These are phyloP conservation scores for Zaprionus taronus DNA, from an alignment of 1,140 invertebrate species.

Conservation along the genomic window DNA sequence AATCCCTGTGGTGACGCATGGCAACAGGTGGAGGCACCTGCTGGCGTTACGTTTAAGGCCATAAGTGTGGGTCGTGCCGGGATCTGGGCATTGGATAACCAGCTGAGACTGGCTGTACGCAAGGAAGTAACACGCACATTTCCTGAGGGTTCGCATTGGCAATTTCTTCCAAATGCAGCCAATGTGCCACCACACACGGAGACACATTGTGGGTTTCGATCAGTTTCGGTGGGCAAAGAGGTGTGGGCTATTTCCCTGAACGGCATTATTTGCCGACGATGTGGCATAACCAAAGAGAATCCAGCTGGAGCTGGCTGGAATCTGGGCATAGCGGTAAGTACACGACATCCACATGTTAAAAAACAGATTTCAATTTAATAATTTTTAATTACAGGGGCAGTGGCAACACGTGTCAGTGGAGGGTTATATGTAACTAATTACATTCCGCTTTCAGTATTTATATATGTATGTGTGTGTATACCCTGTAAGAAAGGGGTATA, in stretches of 20 bases:
- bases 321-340: slow-evolving; percentile 88
- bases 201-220: slow-evolving; percentile 86
- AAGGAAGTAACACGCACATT: slow-evolving; percentile 88
- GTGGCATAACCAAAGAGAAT: slow-evolving; percentile 89
- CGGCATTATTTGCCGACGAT: slow-evolving; percentile 89
- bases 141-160: slow-evolving; percentile 91
- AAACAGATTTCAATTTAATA: neutral
- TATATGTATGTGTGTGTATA: slow-evolving; percentile 26
- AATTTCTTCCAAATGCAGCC: slow-evolving; percentile 86
- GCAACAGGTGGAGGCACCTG: slow-evolving; percentile 73
- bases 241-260: slow-evolving; percentile 91
- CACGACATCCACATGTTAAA: slow-evolving; percentile 1
- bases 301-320: slow-evolving; percentile 91
- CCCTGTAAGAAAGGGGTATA: slow-evolving; percentile 2
- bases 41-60: slow-evolving; percentile 89
- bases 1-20: slow-evolving; percentile 87
- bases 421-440: slow-evolving; percentile 66
- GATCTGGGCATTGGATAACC: slow-evolving; percentile 89
- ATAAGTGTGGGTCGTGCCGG: slow-evolving; percentile 89
- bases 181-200: slow-evolving; percentile 87
- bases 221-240: slow-evolving; percentile 87
- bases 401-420: slow-evolving; percentile 80
- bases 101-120: slow-evolving; percentile 88
- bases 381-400: slow-evolving; percentile 65
- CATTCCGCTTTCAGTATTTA: slow-evolving; percentile 53